Conservation (phyloP, 1,140 invertebrate genomes). For the Hyles euphorbiae region DNA sequence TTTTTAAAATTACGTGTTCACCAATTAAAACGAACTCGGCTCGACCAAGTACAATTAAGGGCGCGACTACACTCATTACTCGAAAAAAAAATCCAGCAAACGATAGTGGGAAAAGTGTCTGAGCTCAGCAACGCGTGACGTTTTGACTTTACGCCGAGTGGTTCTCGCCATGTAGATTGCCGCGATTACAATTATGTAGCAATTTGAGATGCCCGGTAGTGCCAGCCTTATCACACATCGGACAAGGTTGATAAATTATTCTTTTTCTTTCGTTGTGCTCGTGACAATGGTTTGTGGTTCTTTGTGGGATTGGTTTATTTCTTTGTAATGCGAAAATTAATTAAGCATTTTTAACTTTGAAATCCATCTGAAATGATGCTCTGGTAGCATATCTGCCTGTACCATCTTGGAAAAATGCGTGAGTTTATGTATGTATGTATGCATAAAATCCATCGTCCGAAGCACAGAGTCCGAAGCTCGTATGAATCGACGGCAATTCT, state of each 20-base stretch:
- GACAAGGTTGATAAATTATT: neutral
- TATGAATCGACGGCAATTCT: too few species aligned
- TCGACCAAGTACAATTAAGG: conserved; percentile 30
- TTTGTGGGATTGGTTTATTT: too few species aligned
- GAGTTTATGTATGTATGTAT: too few species aligned
- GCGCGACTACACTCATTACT: conserved; percentile 37
- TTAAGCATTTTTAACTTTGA: too few species aligned
- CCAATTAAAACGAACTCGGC: conserved; percentile 29
- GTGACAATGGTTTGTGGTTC: too few species aligned
- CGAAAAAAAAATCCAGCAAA: conserved; percentile 30
- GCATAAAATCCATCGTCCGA: too few species aligned
- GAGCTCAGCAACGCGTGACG: conserved; percentile 50
- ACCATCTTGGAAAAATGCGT: too few species aligned
- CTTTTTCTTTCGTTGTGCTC: too few species aligned
- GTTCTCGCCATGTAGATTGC: conserved; percentile 45
- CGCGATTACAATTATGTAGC: conserved; percentile 46
- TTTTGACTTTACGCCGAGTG: conserved; percentile 50
- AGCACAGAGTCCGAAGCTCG: too few species aligned
- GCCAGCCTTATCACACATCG: conserved; percentile 35
- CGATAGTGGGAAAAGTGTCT: conserved; percentile 56
- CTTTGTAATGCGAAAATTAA: too few species aligned
- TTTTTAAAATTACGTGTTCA: conserved; percentile 5
- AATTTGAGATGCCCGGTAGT: conserved; percentile 36
- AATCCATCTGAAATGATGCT: too few species aligned
- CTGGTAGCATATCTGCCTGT: too few species aligned